Percentiles rank a stretch among this genome's conserved stretches.
Conservation (phyloP, 2,888 invertebrate species). For the Conchocele bisecta region DNA sequence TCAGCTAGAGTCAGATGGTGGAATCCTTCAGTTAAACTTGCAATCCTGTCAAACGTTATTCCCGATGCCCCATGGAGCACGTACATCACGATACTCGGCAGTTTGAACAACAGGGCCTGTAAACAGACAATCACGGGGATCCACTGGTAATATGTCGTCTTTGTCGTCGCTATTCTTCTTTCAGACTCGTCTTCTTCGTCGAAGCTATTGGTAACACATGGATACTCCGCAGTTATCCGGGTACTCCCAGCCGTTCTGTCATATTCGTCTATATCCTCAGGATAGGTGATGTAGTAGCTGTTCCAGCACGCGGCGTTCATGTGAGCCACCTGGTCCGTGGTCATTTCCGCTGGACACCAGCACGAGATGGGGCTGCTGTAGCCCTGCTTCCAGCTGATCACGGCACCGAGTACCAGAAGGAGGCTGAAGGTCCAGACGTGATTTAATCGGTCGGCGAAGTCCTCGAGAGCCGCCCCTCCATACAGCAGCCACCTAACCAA, state of each 20-base stretch:
- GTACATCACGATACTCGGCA: conserved; percentile 47
- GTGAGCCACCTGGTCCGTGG: neutral
- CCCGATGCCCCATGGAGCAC: conserved; percentile 42
- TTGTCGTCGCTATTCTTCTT: neutral
- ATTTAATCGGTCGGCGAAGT: conserved; percentile 54
- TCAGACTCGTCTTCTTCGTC: neutral
- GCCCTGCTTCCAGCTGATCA: conserved; percentile 48
- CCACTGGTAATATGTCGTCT: conserved; percentile 42
- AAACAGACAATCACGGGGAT: conserved; percentile 44
- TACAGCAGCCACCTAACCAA: conserved; percentile 26
- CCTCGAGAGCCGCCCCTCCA: conserved; percentile 36
- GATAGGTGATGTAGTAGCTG: conserved; percentile 21
- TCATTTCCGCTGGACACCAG: conserved; percentile 35
- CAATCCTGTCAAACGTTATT: conserved; percentile 43
- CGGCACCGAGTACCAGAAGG: conserved; percentile 35
- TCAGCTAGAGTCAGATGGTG: conserved; percentile 32
- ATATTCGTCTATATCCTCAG: neutral
- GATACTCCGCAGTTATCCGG: too few relatives aligned
- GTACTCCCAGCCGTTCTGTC: neutral
- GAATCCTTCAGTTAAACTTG: conserved; percentile 40
- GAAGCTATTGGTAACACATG: neutral
- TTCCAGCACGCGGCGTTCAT: conserved; percentile 34
- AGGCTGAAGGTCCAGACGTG: conserved; percentile 56
- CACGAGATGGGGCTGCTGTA: conserved; percentile 37
- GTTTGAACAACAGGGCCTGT: conserved; percentile 52